Conservation (phyloP, 1,140 invertebrate species). For the Triops cancriformis region DNA sequence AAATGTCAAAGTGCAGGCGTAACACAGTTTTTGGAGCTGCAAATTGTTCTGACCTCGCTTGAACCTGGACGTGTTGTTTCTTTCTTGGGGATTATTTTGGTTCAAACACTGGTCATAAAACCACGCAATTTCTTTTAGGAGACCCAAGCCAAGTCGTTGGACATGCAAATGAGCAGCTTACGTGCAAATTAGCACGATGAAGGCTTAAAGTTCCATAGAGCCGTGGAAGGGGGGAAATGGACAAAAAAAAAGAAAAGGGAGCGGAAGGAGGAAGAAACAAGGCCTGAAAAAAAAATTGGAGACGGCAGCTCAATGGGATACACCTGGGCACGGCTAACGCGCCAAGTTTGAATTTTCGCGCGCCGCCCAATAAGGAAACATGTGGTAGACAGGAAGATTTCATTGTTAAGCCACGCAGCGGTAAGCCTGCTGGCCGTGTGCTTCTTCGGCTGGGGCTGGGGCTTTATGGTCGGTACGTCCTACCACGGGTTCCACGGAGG, state of each 20-base stretch:
- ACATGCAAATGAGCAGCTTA: background rate
- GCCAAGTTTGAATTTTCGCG: too few relatives aligned
- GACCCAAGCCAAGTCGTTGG: background rate
- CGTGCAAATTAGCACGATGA: background rate
- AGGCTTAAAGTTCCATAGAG: background rate
- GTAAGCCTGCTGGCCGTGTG: too few relatives aligned
- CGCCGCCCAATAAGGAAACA: too few relatives aligned
- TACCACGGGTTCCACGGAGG: too few relatives aligned
- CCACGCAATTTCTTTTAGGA: background rate
- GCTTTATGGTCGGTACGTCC: too few relatives aligned
- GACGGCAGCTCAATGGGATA: background rate
- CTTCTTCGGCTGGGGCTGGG: too few relatives aligned
- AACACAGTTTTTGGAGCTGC: too few relatives aligned
- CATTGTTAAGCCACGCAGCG: too few relatives aligned
- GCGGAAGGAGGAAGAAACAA: background rate
- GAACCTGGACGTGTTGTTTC: background rate
- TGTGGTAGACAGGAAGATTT: too few relatives aligned
- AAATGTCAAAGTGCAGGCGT: too few relatives aligned
- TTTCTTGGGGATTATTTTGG: background rate
- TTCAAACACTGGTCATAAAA: background rate
- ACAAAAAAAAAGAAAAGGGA: constrained; percentile 1
- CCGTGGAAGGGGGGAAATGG: too few relatives aligned
- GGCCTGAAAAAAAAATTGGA: background rate
- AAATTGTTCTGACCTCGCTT: background rate
- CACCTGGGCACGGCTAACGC: background rate